Evolutionary conservation across 2,888 invertebrate species (phyloP).

Genomic region (Drosophila emarginata): DNA sequence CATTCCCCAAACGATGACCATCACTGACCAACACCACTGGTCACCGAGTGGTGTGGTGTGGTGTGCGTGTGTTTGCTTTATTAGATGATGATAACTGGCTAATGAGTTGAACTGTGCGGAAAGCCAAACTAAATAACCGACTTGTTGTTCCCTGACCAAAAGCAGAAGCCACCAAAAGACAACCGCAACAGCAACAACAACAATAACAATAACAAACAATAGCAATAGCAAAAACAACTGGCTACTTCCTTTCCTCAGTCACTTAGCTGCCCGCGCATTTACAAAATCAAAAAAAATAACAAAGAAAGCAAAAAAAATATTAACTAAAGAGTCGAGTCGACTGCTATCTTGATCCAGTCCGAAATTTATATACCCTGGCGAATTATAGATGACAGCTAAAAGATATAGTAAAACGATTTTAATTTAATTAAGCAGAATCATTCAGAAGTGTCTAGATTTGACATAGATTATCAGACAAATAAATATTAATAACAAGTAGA

Average conservation of each 20-base stretch:
- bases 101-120: conserved; percentile 68
- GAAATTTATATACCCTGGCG: too few relatives aligned
- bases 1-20: background rate
- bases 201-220: conserved; percentile 12
- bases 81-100: conserved; percentile 75
- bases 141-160: conserved; percentile 54
- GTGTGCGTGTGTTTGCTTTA: conserved; percentile 57
- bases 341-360: too few relatives aligned
- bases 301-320: background rate
- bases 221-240: background rate
- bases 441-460: too few relatives aligned
- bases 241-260: conserved; percentile 21
- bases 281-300: conserved; percentile 29
- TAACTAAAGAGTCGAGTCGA: too few relatives aligned
- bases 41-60: conserved; percentile 13
- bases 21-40: conserved; percentile 18
- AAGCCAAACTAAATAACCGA: conserved; percentile 41
- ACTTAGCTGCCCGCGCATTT: conserved; percentile 68
- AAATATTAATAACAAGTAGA: too few relatives aligned
- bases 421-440: too few relatives aligned
- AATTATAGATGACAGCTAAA: too few relatives aligned
- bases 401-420: too few relatives aligned
- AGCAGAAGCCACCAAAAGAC: conserved; percentile 33
- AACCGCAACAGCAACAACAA: conserved; percentile 16
- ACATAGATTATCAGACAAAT: too few relatives aligned